These are phyloP conservation scores for Drosophila fungiperda DNA, from an alignment of 2,888 invertebrate genomes.

Conservation along the genomic window DNA sequence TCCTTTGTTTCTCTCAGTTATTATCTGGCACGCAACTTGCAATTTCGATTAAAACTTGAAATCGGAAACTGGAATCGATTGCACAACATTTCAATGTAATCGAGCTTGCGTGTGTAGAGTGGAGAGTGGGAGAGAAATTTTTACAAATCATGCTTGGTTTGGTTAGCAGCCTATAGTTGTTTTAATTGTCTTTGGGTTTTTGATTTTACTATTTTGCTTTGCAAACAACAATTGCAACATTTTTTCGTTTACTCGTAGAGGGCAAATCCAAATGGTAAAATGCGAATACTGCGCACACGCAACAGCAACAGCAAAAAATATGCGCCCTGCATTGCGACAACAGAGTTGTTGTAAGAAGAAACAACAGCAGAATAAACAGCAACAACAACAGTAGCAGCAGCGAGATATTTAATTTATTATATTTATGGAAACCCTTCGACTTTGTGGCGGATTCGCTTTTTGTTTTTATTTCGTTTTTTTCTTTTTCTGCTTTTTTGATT, in stretches of 20 bases:
- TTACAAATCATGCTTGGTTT: constrained; percentile 27
- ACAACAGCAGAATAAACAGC: constrained; percentile 13
- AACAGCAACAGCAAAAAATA: constrained; percentile 21
- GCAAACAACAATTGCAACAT: constrained; percentile 62
- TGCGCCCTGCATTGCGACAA: constrained; percentile 47
- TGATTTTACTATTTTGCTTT: constrained; percentile 37
- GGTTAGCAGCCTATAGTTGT: constrained; percentile 17
- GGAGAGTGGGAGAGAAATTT: constrained; percentile 24
- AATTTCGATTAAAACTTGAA: constrained; percentile 52
- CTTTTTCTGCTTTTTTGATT: constrained; percentile 35
- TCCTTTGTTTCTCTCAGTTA: constrained; percentile 22
- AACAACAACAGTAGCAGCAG: constrained; percentile 11
- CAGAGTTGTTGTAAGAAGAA: constrained; percentile 15
- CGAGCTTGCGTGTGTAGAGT: not conserved
- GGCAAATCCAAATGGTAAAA: constrained; percentile 50
- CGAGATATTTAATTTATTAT: constrained; percentile 46
- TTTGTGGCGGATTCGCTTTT: constrained; percentile 54
- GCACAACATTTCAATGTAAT: constrained; percentile 49
- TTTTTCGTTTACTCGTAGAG: constrained; percentile 30
- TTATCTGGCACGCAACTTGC: constrained; percentile 52
- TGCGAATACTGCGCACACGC: constrained; percentile 65
- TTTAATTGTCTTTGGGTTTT: constrained; percentile 49
- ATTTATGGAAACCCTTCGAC: constrained; percentile 60
- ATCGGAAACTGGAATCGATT: constrained; percentile 60
- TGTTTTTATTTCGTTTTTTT: constrained; percentile 35